Conservation (phyloP, 2,888 invertebrate genomes). For the Eilema sororculum region DNA sequence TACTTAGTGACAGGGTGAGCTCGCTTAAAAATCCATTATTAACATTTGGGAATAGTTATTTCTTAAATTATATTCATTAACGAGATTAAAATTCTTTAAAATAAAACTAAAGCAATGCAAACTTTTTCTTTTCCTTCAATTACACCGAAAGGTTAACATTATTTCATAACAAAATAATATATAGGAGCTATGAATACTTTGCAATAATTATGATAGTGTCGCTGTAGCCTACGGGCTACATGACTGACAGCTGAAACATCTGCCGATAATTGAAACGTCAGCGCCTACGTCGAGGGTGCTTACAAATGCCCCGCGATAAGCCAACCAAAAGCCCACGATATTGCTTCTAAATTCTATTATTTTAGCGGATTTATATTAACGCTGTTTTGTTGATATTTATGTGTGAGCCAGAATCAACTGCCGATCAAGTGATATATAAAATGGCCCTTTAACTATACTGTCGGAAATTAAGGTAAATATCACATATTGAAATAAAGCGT, state of each 20-base stretch:
- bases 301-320: conserved; percentile 31
- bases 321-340: conserved; percentile 35
- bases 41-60: background rate
- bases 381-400: background rate
- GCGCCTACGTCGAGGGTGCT: conserved; percentile 33
- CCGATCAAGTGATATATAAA: background rate
- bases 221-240: conserved; percentile 23
- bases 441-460: background rate
- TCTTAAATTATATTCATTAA: background rate
- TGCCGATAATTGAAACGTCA: conserved; percentile 58
- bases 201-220: conserved; percentile 36
- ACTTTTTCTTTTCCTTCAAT: background rate
- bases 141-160: background rate
- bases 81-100: background rate
- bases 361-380: conserved; percentile 7
- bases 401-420: background rate
- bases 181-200: background rate
- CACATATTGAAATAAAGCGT: background rate
- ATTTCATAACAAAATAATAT: background rate
- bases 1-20: too few relatives aligned
- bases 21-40: background rate
- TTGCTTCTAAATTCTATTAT: conserved; percentile 15
- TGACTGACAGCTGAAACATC: conserved; percentile 51
- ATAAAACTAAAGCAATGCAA: background rate
- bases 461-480: background rate